Base-by-base conservation (phyloP, 2,113 vertebrate genomes). In the Beaufortia kweichowensis region DNA sequence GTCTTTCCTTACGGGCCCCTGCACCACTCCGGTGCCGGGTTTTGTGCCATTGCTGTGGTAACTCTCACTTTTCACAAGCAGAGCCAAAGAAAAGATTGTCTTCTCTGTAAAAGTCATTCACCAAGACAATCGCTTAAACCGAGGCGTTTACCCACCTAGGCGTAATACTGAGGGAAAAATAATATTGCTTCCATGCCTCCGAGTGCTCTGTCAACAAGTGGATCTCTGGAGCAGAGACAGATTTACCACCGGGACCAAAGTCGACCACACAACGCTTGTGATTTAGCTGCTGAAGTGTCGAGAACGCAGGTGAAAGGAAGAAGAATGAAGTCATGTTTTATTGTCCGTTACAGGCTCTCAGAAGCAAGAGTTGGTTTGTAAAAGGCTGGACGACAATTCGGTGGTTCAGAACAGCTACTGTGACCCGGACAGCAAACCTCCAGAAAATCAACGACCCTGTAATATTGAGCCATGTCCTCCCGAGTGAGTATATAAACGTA, bases 321-420 rank as follows among this genome's bases (percentile, higher is more conserved):
- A 55, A 33, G 41, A 39, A 61, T 14, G 23, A 79, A 73, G 26
- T 72, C 67, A 67, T 26, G 12, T 72, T 62, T 65, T 21, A 29
- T 55, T 71, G 33, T 66, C 55, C 50, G 19, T 35, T 29, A 59
- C 75, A 99, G 97, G 97, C 85, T 83, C 90, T 43, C 96, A 98
- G 90, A 98, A 93, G 87, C 97, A 99, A 89, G 96, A 98, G 78
- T 90, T 94, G 84, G 93, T 97, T 48, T 99, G 97, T 88, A 98
- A 95, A 91, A 93, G 96, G 83, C 80, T 98, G 80, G 96, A 99
- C 63, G 97, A 99, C 88, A 94, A 87, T 91, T 97, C 96, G 1
- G 79, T 95, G 89, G 96, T 98, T 48, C 96, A 99, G 90, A 98
- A 96, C 91, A 97, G 86, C 90, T 98, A 98, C 89, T 99, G 97